phyloP scores from a whole-genome alignment of 2,888 invertebrate genomes.

The Colletes collaris region DNA sequence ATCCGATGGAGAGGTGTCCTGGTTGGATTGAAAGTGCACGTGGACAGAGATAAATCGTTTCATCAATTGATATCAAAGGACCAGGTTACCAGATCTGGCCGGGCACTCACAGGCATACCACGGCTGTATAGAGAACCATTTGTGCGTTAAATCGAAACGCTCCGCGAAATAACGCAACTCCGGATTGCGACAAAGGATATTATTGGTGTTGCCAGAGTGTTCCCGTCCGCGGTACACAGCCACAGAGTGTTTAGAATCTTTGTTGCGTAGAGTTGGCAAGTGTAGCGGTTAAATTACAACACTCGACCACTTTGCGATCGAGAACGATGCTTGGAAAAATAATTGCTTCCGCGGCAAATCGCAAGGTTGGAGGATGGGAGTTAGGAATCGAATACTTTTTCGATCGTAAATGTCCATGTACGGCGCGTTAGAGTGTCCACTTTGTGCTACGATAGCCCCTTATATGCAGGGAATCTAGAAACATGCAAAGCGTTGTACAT shows the following conservation, averaged over 20 bases:
- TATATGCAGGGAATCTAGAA: no score
- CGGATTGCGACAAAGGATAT: conserved; percentile 69
- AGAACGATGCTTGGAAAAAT: no score
- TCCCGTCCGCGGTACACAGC: conserved; percentile 28
- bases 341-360: no score
- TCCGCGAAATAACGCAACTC: conserved; percentile 68
- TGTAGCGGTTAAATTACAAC: neutral
- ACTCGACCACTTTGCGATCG: no score
- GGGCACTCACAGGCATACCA: conserved; percentile 60
- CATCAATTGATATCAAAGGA: conserved; percentile 73
- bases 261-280: conserved; percentile 13
- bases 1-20: conserved; percentile 72
- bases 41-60: conserved; percentile 74
- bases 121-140: conserved; percentile 67
- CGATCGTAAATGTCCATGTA: no score
- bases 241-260: conserved; percentile 39
- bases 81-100: conserved; percentile 66
- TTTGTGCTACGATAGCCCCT: no score
- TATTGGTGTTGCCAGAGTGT: conserved; percentile 59
- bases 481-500: no score
- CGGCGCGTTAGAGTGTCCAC: no score
- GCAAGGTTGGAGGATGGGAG: neutral
- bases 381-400: no score
- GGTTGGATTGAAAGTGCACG: conserved; percentile 71
- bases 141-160: conserved; percentile 73